These are phyloP conservation scores for Mallateleia sp. DNA, from an alignment of 2,888 invertebrate species.

Conservation along the genomic window DNA sequence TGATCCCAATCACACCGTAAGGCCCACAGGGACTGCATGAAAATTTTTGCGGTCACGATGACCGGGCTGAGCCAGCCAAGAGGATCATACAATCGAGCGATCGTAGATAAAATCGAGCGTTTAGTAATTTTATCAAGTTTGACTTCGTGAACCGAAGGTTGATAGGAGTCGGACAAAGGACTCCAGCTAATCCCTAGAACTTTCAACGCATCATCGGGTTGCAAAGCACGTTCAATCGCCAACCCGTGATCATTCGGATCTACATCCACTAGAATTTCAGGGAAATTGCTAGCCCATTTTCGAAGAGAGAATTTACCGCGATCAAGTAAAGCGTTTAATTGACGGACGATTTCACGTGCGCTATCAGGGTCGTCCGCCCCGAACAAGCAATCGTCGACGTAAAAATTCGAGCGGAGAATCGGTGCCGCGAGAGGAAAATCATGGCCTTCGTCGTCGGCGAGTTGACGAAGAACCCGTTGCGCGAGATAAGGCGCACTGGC, in stretches of 20 bases:
- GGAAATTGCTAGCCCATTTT: background rate
- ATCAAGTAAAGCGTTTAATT: background rate
- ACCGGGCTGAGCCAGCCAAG: background rate
- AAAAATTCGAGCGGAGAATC: background rate
- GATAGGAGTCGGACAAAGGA: background rate
- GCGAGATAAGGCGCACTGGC: no score
- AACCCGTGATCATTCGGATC: background rate
- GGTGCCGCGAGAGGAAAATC: background rate
- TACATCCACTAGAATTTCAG: background rate
- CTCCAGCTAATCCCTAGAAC: background rate
- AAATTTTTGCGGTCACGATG: conserved; percentile 3
- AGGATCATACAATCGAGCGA: conserved; percentile 9
- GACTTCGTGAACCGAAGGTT: background rate
- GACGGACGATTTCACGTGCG: no score
- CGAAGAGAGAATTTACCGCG: background rate
- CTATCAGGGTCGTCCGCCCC: background rate
- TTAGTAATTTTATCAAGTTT: no score
- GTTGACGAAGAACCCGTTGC: no score
- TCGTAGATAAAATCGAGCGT: background rate
- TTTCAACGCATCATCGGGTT: background rate
- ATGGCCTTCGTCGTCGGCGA: conserved; percentile 4
- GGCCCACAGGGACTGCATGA: conserved; percentile 13
- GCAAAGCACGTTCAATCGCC: background rate
- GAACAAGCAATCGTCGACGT: conserved; percentile 6
- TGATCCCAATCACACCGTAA: background rate